Base-by-base conservation (phyloP, 1,140 invertebrate species). In the Nymphalis io region DNA sequence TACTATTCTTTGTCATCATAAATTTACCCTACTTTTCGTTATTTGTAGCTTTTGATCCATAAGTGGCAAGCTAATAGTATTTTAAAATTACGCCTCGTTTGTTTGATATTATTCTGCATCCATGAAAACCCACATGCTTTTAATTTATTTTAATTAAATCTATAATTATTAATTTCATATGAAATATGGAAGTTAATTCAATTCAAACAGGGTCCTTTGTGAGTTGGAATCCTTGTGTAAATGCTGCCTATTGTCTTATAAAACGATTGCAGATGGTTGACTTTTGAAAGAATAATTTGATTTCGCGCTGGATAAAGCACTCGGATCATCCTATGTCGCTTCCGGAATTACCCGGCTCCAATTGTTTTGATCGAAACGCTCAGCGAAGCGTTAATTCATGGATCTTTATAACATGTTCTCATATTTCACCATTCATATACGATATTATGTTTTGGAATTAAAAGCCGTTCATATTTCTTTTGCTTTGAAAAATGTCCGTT, bases 221-320 rank as follows among this genome's bases (percentile, higher is more conserved):
- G 27, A 38, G 10, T n/a, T 21, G 11, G 15, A 48, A 23, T 18
- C 27, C 46, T 13, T 60, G 21, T 59, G 16, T 59, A 16, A 38
- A 4, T 10, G 53, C n/a, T 33, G 33, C 3, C 44, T 33, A 62
- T 62, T 62, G 60, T 62, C 44, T 51, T 6, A 33, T 21, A 62
- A 51, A 62, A 23, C 15, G 42, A 51, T 62, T 51, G 18, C 48
- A 64, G 18, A 64, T 64, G 48, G 46, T 42, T 63, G 61, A 63
- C 16, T 48, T 55, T 63, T n/a, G 18, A 63, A 63, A 63, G 44
- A 62, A 18, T 51, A 2, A 63, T 63, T 40, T 55, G 48, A 63
- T 63, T 18, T 55, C 46, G 38, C 46, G 5, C 48, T 38, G 4
- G 61, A 63, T 63, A 61, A 33, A 51, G 33, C 23, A 55, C 23